phyloP scores from a whole-genome alignment of 2,113 vertebrate species.

The Hippopotamus amphibius region DNA sequence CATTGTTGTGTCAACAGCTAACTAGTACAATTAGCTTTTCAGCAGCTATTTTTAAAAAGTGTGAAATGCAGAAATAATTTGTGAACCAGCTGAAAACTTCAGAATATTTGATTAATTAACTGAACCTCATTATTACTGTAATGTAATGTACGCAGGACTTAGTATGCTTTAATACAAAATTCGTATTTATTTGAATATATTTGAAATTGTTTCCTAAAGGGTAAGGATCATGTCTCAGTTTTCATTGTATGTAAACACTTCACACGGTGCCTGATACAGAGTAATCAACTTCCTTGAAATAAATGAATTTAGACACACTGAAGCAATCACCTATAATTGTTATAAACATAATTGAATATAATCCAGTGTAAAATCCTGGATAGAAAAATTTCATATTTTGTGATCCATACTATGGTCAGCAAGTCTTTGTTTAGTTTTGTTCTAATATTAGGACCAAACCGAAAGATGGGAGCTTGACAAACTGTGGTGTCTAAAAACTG shows the following conservation, averaged over 20 bases:
- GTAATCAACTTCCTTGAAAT: neutral
- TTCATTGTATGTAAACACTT: neutral
- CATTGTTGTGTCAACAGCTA: neutral
- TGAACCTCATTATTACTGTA: neutral
- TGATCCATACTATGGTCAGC: neutral
- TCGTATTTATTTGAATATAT: neutral
- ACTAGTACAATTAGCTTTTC: neutral
- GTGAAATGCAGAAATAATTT: neutral
- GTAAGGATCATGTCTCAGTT: neutral
- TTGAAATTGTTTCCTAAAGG: neutral
- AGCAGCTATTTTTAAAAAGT: neutral
- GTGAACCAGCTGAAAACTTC: neutral
- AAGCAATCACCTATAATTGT: neutral
- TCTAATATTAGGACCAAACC: neutral
- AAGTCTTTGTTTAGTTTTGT: slow-evolving; percentile 24
- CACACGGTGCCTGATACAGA: neutral
- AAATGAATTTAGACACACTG: neutral
- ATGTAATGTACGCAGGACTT: neutral
- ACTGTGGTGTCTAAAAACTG: neutral
- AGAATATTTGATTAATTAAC: neutral
- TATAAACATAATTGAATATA: neutral
- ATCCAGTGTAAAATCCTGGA: neutral
- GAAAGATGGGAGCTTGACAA: neutral
- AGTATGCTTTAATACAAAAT: slow-evolving; percentile 23
- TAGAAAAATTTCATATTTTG: neutral